These are phyloP conservation scores for Unio delphinus DNA, from an alignment of 2,888 invertebrate genomes.

Conservation along the genomic window DNA sequence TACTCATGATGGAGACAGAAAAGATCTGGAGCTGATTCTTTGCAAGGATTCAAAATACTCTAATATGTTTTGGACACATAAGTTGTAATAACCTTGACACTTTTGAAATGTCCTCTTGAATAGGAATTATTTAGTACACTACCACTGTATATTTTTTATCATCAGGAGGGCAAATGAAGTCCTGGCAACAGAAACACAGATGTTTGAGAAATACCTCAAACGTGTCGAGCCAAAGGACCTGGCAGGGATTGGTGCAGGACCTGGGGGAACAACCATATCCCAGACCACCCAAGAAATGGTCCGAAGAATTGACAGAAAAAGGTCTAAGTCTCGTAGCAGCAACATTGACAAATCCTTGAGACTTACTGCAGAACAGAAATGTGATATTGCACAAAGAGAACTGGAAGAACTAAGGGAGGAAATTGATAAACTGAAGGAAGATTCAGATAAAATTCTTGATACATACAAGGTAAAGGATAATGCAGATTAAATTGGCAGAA, in stretches of 20 bases:
- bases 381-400: conserved; percentile 71
- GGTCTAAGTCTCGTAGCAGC: conserved; percentile 67
- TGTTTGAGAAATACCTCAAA: conserved; percentile 71
- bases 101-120: too few relatives aligned
- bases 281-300: conserved; percentile 53
- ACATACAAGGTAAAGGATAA: conserved; percentile 65
- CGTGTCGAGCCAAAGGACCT: conserved; percentile 65
- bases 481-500: not conserved
- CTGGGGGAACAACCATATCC: conserved; percentile 45
- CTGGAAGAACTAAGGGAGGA: conserved; percentile 69
- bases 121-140: not conserved
- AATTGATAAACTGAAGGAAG: conserved; percentile 65
- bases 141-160: conserved; percentile 8
- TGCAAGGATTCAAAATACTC: too few relatives aligned
- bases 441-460: conserved; percentile 69
- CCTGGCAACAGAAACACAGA: conserved; percentile 67
- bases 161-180: conserved; percentile 68
- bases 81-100: too few relatives aligned
- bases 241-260: conserved; percentile 20
- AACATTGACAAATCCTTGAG: conserved; percentile 64
- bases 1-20: too few relatives aligned
- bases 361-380: conserved; percentile 70
- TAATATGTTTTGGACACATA: too few relatives aligned
- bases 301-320: conserved; percentile 55
- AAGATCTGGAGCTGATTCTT: too few relatives aligned